Percentiles rank a stretch among this genome's conserved stretches.
Conservation (phyloP, 2,888 invertebrate species). For the Pilophorus perplexus region DNA sequence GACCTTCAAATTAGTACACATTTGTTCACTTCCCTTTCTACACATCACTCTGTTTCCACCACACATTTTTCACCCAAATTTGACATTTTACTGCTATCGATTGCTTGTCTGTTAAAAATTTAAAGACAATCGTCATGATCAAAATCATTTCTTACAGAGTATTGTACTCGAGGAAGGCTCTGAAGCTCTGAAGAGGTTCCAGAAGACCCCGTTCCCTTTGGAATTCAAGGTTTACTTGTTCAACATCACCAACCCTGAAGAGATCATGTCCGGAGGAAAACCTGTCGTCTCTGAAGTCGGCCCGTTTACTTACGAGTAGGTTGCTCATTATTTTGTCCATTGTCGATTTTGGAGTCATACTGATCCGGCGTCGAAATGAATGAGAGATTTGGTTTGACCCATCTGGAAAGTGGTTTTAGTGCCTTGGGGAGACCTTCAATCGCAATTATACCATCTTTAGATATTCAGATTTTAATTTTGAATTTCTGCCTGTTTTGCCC, state of each 20-base stretch:
- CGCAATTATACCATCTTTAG: too few species aligned
- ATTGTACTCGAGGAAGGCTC: constrained; percentile 37
- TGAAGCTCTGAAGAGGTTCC: constrained; percentile 34
- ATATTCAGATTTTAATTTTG: too few species aligned
- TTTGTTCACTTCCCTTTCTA: too few species aligned
- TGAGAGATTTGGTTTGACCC: background rate
- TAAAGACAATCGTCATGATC: background rate
- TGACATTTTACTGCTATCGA: too few species aligned
- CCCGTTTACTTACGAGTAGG: constrained; percentile 45
- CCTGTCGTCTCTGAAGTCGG: constrained; percentile 43
- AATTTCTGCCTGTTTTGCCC: background rate
- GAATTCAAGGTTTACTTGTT: constrained; percentile 45
- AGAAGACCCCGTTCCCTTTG: constrained; percentile 41
- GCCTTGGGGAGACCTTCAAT: too few species aligned
- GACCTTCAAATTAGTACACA: too few species aligned
- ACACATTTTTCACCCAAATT: too few species aligned
- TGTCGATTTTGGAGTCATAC: background rate
- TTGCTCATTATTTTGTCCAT: background rate
- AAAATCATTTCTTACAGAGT: constrained; percentile 13
- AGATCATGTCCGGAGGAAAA: constrained; percentile 33
- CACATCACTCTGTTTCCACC: too few species aligned
- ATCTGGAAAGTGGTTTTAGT: too few species aligned
- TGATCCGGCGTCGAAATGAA: background rate
- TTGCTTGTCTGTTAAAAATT: too few species aligned
- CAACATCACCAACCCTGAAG: constrained; percentile 46